Percentiles rank a stretch among this genome's conserved stretches.
Evolutionary conservation across 2,113 vertebrate species (phyloP).

Genomic region (Clarias magur): DNA sequence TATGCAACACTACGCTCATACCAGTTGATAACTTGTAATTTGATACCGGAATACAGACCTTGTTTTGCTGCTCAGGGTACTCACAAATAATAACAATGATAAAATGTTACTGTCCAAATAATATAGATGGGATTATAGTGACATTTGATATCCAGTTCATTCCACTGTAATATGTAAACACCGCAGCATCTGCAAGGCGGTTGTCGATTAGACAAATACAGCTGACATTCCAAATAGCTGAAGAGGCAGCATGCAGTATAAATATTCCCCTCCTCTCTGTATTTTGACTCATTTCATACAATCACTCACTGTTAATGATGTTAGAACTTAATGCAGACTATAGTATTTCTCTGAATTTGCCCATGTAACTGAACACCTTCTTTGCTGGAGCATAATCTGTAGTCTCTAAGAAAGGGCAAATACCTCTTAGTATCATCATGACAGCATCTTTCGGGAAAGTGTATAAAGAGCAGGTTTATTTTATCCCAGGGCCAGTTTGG

Average conservation of each 20-base stretch:
- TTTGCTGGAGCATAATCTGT: conserved; percentile 14
- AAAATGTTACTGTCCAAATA: conserved; percentile 8
- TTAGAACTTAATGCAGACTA: conserved; percentile 17
- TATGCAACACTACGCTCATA: conserved; percentile 41
- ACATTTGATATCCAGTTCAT: conserved; percentile 26
- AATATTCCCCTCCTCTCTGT: conserved; percentile 18
- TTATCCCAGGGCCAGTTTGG: not conserved
- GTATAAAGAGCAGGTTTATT: not conserved
- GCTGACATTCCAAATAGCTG: conserved; percentile 36
- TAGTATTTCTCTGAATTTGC: conserved; percentile 25
- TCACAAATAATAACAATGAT: not conserved
- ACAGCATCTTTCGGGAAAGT: conserved; percentile 14
- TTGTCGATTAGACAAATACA: conserved; percentile 27
- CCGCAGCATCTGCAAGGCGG: not conserved
- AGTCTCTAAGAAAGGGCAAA: conserved; percentile 27
- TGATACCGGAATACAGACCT: conserved; percentile 24
- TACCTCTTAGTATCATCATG: conserved; percentile 20
- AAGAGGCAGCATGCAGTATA: conserved; percentile 36
- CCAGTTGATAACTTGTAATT: conserved; percentile 50
- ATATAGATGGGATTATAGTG: not conserved
- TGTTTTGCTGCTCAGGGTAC: conserved; percentile 18
- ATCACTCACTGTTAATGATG: conserved; percentile 13
- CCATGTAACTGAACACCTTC: conserved; percentile 28
- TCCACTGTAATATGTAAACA: conserved; percentile 29
- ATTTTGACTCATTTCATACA: conserved; percentile 1